Evolutionary conservation across 2,888 invertebrate species (phyloP), one percentile per base, ranked within the genome.

Genomic region (Trachelus troglodyta): DNA sequence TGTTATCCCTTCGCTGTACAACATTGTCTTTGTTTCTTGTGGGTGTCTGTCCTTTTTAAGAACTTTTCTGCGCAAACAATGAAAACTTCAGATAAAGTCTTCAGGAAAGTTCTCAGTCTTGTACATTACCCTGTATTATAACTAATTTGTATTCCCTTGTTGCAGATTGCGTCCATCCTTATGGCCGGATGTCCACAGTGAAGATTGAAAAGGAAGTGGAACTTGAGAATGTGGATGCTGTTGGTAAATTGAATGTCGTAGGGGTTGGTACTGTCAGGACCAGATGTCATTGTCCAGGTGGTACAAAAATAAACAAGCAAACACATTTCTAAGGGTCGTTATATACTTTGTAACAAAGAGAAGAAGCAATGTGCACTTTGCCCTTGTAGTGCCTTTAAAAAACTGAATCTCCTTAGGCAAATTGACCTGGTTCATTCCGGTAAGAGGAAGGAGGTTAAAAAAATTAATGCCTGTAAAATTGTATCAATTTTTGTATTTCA

Each of bases 241-340:
- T 23, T 56, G 40, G 40, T 1, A 56, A 56, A 56, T 56, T 23
- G 1, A 15, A 40, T 15, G 1, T 40, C 15, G 0, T 40, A 1
- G 15, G 40, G 1, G 33, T 0, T 33, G 33, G 40, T 15, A 40
- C 1, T 40, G 4, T 3, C 78, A 73, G 34, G 33, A 33, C 80
- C 15, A 77, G 84, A 75, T 85, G 82, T 82, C 81, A 80, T n/a
- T 90, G 88, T 37, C 81, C 83, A 56, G 87, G 85, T 37, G 89
- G 89, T 75, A 79, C 82, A 12, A 87, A 87, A 73, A 81, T 81
- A 6, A 88, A 90, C 79, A 81, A 84, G 89, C 77, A 86, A 87
- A 75, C 86, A 88, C n/a, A 80, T 91, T 73, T 82, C 83, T 68
- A 87, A 87, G 56, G 90, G 90, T 77, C 40, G 0, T 15, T 15